phyloP scores from a whole-genome alignment of 2,797 vertebrate species.

The Mallotus villosus region DNA sequence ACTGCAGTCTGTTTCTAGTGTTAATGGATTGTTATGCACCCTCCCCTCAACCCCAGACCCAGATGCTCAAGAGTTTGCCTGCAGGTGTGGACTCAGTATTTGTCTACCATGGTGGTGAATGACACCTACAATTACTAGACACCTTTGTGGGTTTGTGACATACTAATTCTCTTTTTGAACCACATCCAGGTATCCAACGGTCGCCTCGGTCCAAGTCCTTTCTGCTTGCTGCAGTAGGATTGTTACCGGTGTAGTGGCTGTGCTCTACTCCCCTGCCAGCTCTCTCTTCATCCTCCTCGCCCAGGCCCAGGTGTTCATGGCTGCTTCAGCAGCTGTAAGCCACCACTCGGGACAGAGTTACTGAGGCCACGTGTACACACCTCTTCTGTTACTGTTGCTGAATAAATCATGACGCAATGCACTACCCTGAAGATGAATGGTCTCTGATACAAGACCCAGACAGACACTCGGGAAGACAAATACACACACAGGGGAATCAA shows the following conservation, averaged over 20 bases:
- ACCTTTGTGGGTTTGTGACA: not conserved
- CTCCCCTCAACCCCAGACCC: not conserved
- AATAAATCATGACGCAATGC: constrained; percentile 8
- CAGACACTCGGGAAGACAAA: not conserved
- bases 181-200: not conserved
- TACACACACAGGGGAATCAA: not conserved
- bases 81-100: not conserved
- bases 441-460: not conserved
- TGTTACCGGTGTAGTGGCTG: not conserved
- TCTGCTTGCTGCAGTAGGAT: not conserved
- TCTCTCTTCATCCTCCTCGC: not conserved
- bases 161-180: not conserved
- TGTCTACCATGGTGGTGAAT: not conserved
- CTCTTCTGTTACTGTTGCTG: not conserved
- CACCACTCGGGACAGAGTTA: constrained; percentile 1
- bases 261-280: not conserved
- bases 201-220: too few species aligned
- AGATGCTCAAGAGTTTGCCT: not conserved
- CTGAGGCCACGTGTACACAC: not conserved
- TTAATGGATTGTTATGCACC: not conserved
- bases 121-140: not conserved
- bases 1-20: too few species aligned
- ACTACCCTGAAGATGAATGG: not conserved
- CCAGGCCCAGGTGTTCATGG: not conserved
- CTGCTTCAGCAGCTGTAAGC: not conserved